Conservation (phyloP, 2,797 vertebrate species). For the Tachyglossus aculeatus region DNA sequence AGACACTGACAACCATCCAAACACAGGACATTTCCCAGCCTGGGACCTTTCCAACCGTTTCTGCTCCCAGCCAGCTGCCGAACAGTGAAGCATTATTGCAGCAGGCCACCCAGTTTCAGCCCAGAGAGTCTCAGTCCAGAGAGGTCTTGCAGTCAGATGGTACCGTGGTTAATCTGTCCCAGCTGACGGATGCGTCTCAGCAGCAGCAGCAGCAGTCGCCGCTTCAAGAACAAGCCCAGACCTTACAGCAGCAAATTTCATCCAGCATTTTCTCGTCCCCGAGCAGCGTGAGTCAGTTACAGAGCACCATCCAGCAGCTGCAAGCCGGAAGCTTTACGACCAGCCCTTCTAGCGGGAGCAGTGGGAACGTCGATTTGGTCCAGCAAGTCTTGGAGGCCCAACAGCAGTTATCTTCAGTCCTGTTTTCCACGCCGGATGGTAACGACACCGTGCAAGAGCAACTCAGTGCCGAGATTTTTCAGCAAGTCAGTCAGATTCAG, state of each 20-base stretch:
- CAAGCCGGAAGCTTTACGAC: conserved; percentile 87
- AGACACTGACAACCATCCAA: conserved; percentile 87
- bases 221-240: conserved; percentile 76
- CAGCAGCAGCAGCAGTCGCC: conserved; percentile 74
- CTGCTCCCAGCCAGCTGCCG: conserved; percentile 77
- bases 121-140: conserved; percentile 81
- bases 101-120: conserved; percentile 83
- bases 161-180: conserved; percentile 83
- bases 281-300: conserved; percentile 86
- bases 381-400: conserved; percentile 89
- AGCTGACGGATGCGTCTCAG: conserved; percentile 80
- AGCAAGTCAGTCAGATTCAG: conserved; percentile 81
- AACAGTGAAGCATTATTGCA: conserved; percentile 85
- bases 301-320: conserved; percentile 92
- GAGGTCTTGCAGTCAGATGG: conserved; percentile 81
- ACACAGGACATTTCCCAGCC: conserved; percentile 86
- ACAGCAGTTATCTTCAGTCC: conserved; percentile 88
- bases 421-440: conserved; percentile 86
- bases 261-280: conserved; percentile 84
- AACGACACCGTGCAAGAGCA: conserved; percentile 90
- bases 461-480: conserved; percentile 89
- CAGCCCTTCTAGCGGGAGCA: conserved; percentile 72
- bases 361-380: conserved; percentile 80
- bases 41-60: conserved; percentile 79
- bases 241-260: conserved; percentile 79